A percentile compares a stretch with the other conserved stretches of the same genome.
These are phyloP conservation scores for Siniperca scherzeri DNA, from an alignment of 2,797 vertebrate genomes.

Conservation along the genomic window DNA sequence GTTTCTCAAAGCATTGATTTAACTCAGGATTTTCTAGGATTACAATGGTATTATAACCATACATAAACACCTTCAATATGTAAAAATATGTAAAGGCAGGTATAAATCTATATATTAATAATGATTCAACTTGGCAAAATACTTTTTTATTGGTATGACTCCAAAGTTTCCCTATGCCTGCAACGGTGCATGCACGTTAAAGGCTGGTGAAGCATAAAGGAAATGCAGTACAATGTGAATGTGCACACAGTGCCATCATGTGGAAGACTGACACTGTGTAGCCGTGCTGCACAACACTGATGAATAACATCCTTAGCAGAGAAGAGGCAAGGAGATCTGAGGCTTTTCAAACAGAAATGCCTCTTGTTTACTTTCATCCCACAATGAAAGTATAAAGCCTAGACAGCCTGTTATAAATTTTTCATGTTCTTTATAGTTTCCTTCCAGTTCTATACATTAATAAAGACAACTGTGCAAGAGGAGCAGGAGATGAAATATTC, in stretches of 20 bases:
- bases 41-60: constrained; percentile 35
- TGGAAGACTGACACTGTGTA: constrained; percentile 66
- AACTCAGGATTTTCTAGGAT: constrained; percentile 40
- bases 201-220: constrained; percentile 43
- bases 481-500: constrained; percentile 59
- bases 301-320: constrained; percentile 49
- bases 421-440: constrained; percentile 64
- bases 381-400: constrained; percentile 56
- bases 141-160: constrained; percentile 24
- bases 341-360: constrained; percentile 60
- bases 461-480: constrained; percentile 51
- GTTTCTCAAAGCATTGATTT: constrained; percentile 36
- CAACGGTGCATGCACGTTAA: constrained; percentile 35
- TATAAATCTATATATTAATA: constrained; percentile 66
- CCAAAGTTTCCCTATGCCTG: constrained; percentile 21
- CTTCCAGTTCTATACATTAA: constrained; percentile 62
- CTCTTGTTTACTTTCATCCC: constrained; percentile 71
- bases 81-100: constrained; percentile 52
- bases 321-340: constrained; percentile 56
- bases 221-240: constrained; percentile 57
- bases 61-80: constrained; percentile 30
- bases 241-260: constrained; percentile 84
- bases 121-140: constrained; percentile 56
- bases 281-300: constrained; percentile 30
- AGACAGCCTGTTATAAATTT: constrained; percentile 57